These are phyloP conservation scores for Periplaneta americana DNA, from an alignment of 1,140 invertebrate genomes.

Conservation along the genomic window DNA sequence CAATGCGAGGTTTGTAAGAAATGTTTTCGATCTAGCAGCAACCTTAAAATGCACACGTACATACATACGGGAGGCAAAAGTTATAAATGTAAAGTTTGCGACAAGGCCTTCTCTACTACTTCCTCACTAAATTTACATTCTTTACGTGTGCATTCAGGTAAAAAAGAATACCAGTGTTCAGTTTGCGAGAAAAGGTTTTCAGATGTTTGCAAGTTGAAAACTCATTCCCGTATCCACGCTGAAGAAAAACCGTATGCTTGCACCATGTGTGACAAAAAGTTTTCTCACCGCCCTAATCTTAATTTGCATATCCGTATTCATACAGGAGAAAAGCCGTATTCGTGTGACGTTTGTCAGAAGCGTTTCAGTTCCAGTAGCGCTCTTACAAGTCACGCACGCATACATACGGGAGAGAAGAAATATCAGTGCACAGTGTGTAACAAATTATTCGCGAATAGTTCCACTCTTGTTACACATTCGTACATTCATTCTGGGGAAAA, in stretches of 20 bases:
- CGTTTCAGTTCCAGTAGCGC: neutral
- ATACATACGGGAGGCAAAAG: slow-evolving; percentile 1
- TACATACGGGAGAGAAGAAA: neutral
- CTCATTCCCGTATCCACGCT: slow-evolving; percentile 40
- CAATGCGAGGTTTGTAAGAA: slow-evolving; percentile 1
- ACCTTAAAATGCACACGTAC: neutral
- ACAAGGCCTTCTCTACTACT: neutral
- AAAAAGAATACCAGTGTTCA: slow-evolving; percentile 43
- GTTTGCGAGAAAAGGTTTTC: slow-evolving; percentile 37
- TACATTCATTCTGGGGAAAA: neutral
- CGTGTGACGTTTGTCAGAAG: slow-evolving; percentile 43
- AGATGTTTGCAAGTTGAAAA: neutral
- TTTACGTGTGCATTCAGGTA: slow-evolving; percentile 44
- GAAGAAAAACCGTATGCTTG: slow-evolving; percentile 60
- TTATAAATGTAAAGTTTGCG: neutral
- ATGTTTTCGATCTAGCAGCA: neutral
- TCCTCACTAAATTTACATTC: slow-evolving; percentile 26
- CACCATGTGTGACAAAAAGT: slow-evolving; percentile 51
- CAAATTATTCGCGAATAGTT: neutral
- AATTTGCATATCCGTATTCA: slow-evolving; percentile 49
- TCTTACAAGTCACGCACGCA: neutral
- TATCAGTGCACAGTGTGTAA: neutral
- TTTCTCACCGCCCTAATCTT: slow-evolving; percentile 42
- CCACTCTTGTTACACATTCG: neutral
- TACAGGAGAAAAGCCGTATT: slow-evolving; percentile 50